Evolutionary conservation across 2,113 vertebrate species (phyloP).

Genomic region (Perca schrenkii): DNA sequence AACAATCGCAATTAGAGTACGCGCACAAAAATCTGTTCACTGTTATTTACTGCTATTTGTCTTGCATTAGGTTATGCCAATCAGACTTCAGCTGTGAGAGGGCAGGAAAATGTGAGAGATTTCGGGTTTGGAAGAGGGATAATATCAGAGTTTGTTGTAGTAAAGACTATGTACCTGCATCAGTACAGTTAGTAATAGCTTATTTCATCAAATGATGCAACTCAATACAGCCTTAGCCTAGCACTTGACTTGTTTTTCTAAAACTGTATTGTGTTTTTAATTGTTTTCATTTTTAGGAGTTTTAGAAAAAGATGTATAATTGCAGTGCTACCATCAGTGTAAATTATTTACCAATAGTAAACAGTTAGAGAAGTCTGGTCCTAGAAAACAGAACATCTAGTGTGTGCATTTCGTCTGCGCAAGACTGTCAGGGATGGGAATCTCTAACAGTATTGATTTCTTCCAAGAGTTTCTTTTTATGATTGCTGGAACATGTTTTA

Average conservation of each 20-base stretch:
- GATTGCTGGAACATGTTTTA: conserved; percentile 1
- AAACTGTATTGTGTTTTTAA: not conserved
- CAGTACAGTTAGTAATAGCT: conserved; percentile 4
- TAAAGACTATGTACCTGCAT: conserved; percentile 14
- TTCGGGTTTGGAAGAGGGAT: conserved; percentile 18
- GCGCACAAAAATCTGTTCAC: conserved; percentile 48
- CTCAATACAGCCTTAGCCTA: not conserved
- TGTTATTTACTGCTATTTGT: conserved; percentile 65
- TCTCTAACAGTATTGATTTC: conserved; percentile 46
- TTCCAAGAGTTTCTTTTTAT: conserved; percentile 6
- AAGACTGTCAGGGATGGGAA: conserved; percentile 3
- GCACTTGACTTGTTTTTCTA: not conserved
- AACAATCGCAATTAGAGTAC: conserved; percentile 59
- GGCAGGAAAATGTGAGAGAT: conserved; percentile 3
- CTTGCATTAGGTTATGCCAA: conserved; percentile 30
- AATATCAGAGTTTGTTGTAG: conserved; percentile 10
- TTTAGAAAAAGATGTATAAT: not conserved
- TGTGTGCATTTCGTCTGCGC: conserved; percentile 1
- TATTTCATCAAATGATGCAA: conserved; percentile 15
- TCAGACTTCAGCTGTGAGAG: conserved; percentile 25
- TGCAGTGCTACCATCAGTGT: not conserved
- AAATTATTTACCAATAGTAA: conserved; percentile 10
- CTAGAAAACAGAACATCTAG: conserved; percentile 17
- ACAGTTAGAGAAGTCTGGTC: conserved; percentile 9
- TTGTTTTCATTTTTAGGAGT: not conserved